Evolutionary conservation across 2,113 vertebrate genomes (phyloP).

Genomic region (Ceyx cyanopectus): DNA sequence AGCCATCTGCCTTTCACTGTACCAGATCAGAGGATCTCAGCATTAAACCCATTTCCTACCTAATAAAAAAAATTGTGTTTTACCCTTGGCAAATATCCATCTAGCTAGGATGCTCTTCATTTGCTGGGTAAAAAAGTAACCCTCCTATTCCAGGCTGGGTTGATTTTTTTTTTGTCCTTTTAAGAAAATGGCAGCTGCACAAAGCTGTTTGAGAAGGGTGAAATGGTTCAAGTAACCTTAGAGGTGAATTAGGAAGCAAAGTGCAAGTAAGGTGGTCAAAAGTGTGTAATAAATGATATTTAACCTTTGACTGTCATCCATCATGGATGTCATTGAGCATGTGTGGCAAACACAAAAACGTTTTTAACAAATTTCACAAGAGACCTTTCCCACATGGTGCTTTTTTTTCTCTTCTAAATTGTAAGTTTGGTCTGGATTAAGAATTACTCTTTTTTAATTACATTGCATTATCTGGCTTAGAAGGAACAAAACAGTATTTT

Average conservation of each 20-base stretch:
- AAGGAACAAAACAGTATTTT: conserved; percentile 28
- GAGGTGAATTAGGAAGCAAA: not conserved
- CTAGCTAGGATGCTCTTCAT: not conserved
- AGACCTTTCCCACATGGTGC: not conserved
- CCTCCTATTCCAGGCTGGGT: not conserved
- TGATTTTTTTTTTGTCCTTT: not conserved
- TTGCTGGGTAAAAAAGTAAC: not conserved
- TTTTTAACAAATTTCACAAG: not conserved
- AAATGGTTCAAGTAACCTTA: not conserved
- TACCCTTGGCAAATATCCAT: not conserved
- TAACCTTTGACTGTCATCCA: not conserved
- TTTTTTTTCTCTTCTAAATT: not conserved
- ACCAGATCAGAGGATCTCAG: not conserved
- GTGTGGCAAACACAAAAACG: not conserved
- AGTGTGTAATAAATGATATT: not conserved
- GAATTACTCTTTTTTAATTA: not conserved
- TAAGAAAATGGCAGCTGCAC: not conserved
- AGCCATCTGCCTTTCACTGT: not conserved
- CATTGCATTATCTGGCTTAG: not conserved
- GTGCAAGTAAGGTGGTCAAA: not conserved
- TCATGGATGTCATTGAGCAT: not conserved
- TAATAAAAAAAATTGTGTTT: not conserved
- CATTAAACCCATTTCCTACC: not conserved
- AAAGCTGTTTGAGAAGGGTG: not conserved
- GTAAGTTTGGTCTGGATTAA: not conserved